phyloP scores from a whole-genome alignment of 2,797 vertebrate species.

The Squalus acanthias region DNA sequence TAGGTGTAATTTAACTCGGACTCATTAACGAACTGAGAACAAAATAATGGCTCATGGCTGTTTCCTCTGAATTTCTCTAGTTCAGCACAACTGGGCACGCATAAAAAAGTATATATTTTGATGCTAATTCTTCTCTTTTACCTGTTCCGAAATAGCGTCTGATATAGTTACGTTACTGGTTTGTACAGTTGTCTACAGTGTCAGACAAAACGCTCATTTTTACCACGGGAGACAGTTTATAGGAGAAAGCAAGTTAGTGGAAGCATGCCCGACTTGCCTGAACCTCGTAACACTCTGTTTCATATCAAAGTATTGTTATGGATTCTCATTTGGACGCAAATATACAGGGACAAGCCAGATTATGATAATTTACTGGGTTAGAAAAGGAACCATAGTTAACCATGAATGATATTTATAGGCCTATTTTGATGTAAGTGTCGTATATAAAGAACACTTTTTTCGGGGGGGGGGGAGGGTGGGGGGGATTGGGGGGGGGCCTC shows the following conservation, averaged over 20 bases:
- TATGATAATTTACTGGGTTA: conserved; percentile 72
- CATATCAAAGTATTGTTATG: conserved; percentile 67
- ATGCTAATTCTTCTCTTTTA: conserved; percentile 76
- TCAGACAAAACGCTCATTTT: conserved; percentile 72
- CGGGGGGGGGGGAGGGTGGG: neutral
- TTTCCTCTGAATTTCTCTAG: conserved; percentile 24
- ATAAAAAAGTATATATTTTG: conserved; percentile 81
- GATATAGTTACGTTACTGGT: conserved; percentile 76
- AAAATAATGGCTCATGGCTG: conserved; percentile 21
- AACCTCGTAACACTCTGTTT: conserved; percentile 84
- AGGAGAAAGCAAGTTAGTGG: conserved; percentile 82
- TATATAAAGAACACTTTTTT: conserved; percentile 91
- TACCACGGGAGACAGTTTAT: conserved; percentile 70
- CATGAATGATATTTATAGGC: conserved; percentile 99
- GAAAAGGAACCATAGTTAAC: conserved; percentile 63
- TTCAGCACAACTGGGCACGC: neutral
- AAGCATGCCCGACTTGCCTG: conserved; percentile 95
- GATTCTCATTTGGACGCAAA: conserved; percentile 54
- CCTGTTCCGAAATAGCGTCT: conserved; percentile 84
- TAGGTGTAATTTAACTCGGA: conserved; percentile 75
- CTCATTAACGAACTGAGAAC: neutral
- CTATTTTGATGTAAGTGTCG: conserved; percentile 99
- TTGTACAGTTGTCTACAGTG: conserved; percentile 84
- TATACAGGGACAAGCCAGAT: conserved; percentile 79
- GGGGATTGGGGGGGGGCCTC: conserved; percentile 72